These are phyloP conservation scores for Mystacornis crossleyi DNA, from an alignment of 2,113 vertebrate species.

Conservation along the genomic window DNA sequence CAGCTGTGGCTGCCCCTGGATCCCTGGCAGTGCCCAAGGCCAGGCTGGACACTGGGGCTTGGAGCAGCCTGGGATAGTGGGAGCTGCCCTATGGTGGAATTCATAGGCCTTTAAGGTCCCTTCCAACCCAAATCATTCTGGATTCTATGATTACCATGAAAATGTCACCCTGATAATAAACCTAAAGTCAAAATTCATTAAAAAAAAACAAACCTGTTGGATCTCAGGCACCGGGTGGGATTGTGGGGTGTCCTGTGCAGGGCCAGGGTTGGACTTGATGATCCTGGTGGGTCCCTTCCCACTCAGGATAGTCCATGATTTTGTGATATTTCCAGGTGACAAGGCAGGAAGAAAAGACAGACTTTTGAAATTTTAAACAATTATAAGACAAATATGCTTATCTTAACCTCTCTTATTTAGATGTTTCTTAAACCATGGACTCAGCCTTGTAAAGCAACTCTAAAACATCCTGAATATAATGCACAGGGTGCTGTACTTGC, in stretches of 20 bases:
- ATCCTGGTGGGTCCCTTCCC: not conserved
- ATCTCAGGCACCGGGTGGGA: not conserved
- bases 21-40: not conserved
- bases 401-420: not conserved
- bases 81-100: not conserved
- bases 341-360: not conserved
- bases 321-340: not conserved
- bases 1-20: not conserved
- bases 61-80: not conserved
- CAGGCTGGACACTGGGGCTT: fast-evolving
- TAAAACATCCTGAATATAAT: not conserved
- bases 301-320: not conserved
- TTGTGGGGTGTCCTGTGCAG: not conserved
- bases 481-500: not conserved
- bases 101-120: not conserved
- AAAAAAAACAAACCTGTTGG: not conserved
- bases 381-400: not conserved
- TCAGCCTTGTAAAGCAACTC: not conserved
- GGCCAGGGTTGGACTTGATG: not conserved
- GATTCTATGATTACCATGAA: not conserved
- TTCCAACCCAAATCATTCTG: not conserved
- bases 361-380: not conserved
- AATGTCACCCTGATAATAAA: not conserved
- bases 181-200: not conserved
- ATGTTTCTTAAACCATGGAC: not conserved